phyloP scores from a whole-genome alignment of 2,888 invertebrate species.

The Acrobasis suavella region DNA sequence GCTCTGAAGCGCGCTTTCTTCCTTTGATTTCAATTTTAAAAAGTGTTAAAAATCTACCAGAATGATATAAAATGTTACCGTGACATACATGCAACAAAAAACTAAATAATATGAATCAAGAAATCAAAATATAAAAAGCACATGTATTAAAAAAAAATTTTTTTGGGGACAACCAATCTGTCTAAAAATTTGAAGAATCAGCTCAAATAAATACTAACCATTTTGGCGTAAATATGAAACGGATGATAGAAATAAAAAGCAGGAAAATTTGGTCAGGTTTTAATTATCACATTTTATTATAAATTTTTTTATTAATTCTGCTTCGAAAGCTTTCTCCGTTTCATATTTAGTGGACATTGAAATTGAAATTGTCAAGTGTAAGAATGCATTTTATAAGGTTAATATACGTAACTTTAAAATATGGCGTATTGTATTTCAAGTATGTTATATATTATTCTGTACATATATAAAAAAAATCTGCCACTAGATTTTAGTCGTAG shows the following conservation, averaged over 20 bases:
- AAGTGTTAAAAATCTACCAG: too few species aligned
- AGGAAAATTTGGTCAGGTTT: neutral
- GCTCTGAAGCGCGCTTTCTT: too few species aligned
- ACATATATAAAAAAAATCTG: slow-evolving; percentile 51
- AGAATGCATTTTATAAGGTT: slow-evolving; percentile 31
- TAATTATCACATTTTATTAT: neutral
- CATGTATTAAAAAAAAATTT: neutral
- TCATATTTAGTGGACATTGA: slow-evolving; percentile 25
- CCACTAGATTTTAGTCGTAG: slow-evolving; percentile 72
- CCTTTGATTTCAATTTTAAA: too few species aligned
- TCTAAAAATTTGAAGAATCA: neutral
- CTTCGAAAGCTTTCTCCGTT: slow-evolving; percentile 18
- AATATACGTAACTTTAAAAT: slow-evolving; percentile 9
- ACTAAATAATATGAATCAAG: too few species aligned
- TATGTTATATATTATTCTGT: slow-evolving; percentile 31
- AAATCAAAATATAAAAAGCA: too few species aligned
- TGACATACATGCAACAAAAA: too few species aligned
- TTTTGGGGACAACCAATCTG: neutral
- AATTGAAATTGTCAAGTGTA: slow-evolving; percentile 25
- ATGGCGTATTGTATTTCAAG: neutral
- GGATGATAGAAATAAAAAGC: neutral
- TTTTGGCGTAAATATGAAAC: slow-evolving; percentile 16
- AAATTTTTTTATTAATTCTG: neutral
- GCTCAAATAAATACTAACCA: neutral
- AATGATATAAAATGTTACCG: too few species aligned